Percentiles rank a stretch among this genome's conserved stretches.
Conservation (phyloP, 1,140 invertebrate genomes). For the Pogonognathellus flavescens region DNA sequence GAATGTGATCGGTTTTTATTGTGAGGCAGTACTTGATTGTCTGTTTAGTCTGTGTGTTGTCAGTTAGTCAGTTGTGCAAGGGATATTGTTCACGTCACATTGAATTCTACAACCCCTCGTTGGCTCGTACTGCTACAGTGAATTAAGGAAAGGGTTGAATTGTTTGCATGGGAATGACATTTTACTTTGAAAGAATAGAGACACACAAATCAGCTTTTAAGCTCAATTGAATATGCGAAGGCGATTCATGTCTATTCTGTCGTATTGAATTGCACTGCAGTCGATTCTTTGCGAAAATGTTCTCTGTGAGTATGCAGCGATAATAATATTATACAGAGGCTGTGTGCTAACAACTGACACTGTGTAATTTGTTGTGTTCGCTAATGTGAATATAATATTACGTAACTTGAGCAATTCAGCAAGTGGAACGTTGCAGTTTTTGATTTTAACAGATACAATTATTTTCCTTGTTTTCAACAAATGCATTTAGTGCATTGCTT, state of each 20-base stretch:
- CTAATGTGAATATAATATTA: background rate
- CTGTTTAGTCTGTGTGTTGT: background rate
- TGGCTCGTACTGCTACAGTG: background rate
- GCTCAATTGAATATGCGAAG: too few relatives aligned
- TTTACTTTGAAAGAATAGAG: too few relatives aligned
- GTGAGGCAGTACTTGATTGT: background rate
- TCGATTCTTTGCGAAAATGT: too few relatives aligned
- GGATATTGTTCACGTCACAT: constrained; percentile 22
- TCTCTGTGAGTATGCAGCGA: too few relatives aligned
- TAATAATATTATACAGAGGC: too few relatives aligned
- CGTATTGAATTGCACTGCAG: too few relatives aligned
- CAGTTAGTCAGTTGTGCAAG: constrained; percentile 34
- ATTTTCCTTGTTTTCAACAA: background rate
- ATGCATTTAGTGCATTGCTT: too few relatives aligned
- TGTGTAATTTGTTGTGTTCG: too few relatives aligned
- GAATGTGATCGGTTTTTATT: constrained; percentile 32
- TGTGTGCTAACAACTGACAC: too few relatives aligned
- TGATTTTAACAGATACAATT: background rate
- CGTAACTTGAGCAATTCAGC: background rate
- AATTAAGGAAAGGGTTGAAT: constrained; percentile 6
- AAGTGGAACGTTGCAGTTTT: background rate
- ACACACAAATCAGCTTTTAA: too few relatives aligned
- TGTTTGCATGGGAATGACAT: too few relatives aligned
- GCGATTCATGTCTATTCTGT: too few relatives aligned
- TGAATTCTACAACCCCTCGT: background rate